Evolutionary conservation across 2,888 invertebrate genomes (phyloP).

Genomic region (Chrysolina americana): DNA sequence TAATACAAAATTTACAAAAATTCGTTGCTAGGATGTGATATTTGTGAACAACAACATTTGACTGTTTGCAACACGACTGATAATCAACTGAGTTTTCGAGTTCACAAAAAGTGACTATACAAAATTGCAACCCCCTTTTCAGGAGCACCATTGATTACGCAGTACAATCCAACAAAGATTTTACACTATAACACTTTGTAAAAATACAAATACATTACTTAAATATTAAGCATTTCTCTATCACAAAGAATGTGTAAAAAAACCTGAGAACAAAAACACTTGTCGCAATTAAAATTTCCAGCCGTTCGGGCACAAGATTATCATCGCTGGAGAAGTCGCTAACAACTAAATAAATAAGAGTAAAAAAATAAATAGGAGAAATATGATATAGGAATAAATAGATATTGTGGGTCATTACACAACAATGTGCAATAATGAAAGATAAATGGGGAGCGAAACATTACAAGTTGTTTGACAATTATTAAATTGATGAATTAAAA

Average conservation of each 20-base stretch:
- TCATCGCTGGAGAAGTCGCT: conserved; percentile 32
- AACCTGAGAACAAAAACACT: conserved; percentile 55
- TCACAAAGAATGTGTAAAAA: conserved; percentile 62
- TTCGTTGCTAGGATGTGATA: conserved; percentile 42
- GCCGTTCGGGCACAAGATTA: conserved; percentile 5
- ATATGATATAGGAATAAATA: conserved; percentile 52
- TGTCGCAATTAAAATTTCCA: conserved; percentile 35
- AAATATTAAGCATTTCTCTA: conserved; percentile 68
- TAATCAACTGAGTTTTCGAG: neutral
- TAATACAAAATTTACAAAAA: conserved; percentile 51
- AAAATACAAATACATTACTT: conserved; percentile 67
- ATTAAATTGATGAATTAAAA: no score
- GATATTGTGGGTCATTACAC: conserved; percentile 44
- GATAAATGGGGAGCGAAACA: neutral
- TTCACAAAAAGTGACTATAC: conserved; percentile 4
- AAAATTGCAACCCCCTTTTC: neutral
- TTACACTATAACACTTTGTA: conserved; percentile 60
- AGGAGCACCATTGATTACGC: neutral
- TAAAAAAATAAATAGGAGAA: conserved; percentile 50
- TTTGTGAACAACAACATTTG: conserved; percentile 6
- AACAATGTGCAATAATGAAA: conserved; percentile 52
- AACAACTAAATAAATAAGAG: conserved; percentile 35
- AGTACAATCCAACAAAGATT: conserved; percentile 53
- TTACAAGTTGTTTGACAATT: neutral
- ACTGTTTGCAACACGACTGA: neutral